Evolutionary conservation across 2,797 vertebrate genomes (phyloP), one percentile per base, ranked within the genome.

Genomic region (Hylomyscus alleni): DNA sequence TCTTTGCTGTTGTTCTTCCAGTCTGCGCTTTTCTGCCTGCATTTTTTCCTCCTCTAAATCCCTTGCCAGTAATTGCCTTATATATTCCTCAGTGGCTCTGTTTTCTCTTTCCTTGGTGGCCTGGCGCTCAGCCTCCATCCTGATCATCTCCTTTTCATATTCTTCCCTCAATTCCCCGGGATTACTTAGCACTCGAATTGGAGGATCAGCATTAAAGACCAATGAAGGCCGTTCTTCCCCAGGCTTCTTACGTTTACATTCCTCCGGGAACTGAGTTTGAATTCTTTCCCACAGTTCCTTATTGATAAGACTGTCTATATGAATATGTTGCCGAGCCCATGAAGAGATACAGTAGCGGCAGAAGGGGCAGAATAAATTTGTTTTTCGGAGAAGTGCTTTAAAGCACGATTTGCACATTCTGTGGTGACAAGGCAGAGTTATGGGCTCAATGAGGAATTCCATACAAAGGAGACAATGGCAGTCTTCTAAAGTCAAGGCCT

Each of bases 351-450:
- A 96, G 40, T 98, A 99, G 26, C 99, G 98, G 95, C 99, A 99
- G 58, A 99, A 98, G 0, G 99, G 99, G 54, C 99, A 99, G 77
- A 98, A 99, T 6, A 99, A 97, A 3, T 98, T 99, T 6, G 99
- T 98, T 67, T 99, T 99, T n/a, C 99, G 99, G 47, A 99, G 99
- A 0, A 99, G 99, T 96, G 99, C 98, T 95, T 99, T 98, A 98
- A 99, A 99, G 93, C 99, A 99, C 4, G 96, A 97, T 82, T 99
- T 99, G 88, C 99, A 99, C 94, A 99, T 98, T 1, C 99, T 99
- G 96, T 99, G 99, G 29, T 96, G 94, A 97, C 99, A 99, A 0
- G 99, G 99, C 67, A 99, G 98, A 0, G 99, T 99, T 34, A 99
- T 99, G 0, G 99, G 99, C 98, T 99, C 99, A 67, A 99, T 73